Conservation (phyloP, 2,797 vertebrate genomes). For the Danio tinwini region DNA sequence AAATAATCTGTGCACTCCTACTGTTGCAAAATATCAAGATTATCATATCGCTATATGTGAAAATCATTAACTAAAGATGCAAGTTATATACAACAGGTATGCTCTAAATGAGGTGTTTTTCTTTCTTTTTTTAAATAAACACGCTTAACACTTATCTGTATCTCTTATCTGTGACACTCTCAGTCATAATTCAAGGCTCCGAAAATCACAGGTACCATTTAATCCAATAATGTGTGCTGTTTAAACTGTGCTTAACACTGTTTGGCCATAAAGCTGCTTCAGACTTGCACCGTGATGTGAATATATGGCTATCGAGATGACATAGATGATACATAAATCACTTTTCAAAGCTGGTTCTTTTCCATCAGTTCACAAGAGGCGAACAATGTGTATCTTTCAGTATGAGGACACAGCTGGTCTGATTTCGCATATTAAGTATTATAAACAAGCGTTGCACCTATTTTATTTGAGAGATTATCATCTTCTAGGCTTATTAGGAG, state of each 20-base stretch:
- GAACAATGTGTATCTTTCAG: slow-evolving; percentile 48
- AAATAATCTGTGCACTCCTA: background rate
- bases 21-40: slow-evolving; percentile 4
- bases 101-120: background rate
- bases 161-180: background rate
- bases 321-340: slow-evolving; percentile 40
- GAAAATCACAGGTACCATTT: background rate
- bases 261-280: slow-evolving; percentile 12
- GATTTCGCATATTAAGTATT: slow-evolving; percentile 44
- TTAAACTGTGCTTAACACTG: slow-evolving; percentile 6
- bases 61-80: background rate
- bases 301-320: slow-evolving; percentile 28
- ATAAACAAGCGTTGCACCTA: slow-evolving; percentile 49
- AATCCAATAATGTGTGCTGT: slow-evolving; percentile 4
- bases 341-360: slow-evolving; percentile 44
- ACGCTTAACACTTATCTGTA: background rate
- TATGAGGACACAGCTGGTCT: slow-evolving; percentile 43
- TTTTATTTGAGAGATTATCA: slow-evolving; percentile 73
- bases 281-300: slow-evolving; percentile 5
- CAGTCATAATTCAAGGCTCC: slow-evolving; percentile 2
- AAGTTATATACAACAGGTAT: background rate
- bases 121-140: background rate
- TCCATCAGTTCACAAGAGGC: slow-evolving; percentile 32
- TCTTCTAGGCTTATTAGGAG: slow-evolving; percentile 70
- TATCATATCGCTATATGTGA: background rate